These are phyloP conservation scores for Caenorhabditis sulstoni DNA, from an alignment of 2,888 invertebrate genomes.

Conservation along the genomic window DNA sequence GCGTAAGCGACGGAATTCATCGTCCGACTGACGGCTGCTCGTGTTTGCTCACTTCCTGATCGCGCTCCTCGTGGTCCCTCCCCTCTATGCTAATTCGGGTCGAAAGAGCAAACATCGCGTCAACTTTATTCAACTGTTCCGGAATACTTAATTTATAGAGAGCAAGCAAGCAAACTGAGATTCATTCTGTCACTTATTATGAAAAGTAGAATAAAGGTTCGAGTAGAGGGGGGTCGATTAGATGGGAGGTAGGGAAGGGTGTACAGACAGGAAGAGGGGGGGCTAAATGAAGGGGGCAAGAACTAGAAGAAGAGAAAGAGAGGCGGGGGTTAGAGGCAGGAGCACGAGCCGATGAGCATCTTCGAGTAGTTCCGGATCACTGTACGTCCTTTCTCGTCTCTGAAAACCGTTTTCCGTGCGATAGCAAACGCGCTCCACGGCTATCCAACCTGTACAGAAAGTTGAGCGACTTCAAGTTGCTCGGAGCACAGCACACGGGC, in stretches of 20 bases:
- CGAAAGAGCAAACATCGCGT: conserved; percentile 8
- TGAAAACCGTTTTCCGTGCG: conserved; percentile 14
- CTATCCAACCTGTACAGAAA: conserved; percentile 54
- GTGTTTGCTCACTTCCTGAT: conserved; percentile 12
- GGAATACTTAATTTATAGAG: conserved; percentile 29
- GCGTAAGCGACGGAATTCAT: conserved; percentile 22
- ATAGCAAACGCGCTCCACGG: not conserved
- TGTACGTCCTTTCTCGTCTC: conserved; percentile 62
- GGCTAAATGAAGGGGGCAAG: conserved; percentile 33
- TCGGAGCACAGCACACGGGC: conserved; percentile 66
- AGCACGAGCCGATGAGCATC: conserved; percentile 67
- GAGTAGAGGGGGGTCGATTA: not conserved
- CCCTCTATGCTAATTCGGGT: conserved; percentile 21
- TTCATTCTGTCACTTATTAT: conserved; percentile 44
- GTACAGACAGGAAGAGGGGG: conserved; percentile 27
- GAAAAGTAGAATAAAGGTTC: conserved; percentile 23
- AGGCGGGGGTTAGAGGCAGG: conserved; percentile 55
- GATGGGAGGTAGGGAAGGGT: conserved; percentile 27
- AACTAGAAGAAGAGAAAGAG: conserved; percentile 1
- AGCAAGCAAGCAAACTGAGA: conserved; percentile 24
- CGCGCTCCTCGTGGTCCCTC: conserved; percentile 3
- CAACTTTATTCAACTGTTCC: conserved; percentile 43
- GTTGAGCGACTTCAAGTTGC: conserved; percentile 60
- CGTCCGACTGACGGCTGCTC: conserved; percentile 4
- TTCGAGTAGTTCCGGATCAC: conserved; percentile 65